Base-by-base conservation (phyloP, 2,113 vertebrate species). In the Aspiorhynchus laticeps region DNA sequence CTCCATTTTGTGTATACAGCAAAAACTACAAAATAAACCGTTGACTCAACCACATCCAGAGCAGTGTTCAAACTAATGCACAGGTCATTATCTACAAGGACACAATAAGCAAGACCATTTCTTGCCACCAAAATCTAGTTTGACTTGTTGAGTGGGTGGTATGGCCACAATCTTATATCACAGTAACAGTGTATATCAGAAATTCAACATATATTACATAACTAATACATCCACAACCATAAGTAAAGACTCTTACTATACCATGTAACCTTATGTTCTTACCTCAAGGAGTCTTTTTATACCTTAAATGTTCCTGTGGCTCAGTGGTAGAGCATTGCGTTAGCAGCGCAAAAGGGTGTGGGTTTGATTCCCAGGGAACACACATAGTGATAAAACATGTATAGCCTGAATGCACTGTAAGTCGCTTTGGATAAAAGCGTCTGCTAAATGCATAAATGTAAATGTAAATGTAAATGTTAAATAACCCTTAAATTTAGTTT, bases 1-100 rank as follows among this genome's bases (percentile, higher is more conserved):
- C 38, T 24, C 11, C 10, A 12, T 38, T 10, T 63, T 14, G 14
- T 43, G 5, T 11, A 17, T 38, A 41, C 31, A 79, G 19, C 10
- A 21, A 41, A 28, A 46, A 7, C 24, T 80, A 61, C 21, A 24
- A 80, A 74, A 74, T 38, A 74, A 5, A 9, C 3, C 11, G 21
- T 74, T 74, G 71, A 74, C 71, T 12, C 36, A 74, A 74, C 71
- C 71, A n/a, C 71, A 74, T 74, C 10, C 71, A 43, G 21, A 43
- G 21, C 71, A 74, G 12, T 14, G 9, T 74, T 43, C 24, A 41
- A 43, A 74, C 21, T 5, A 12, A 41, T 74, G 21, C 36, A n/a
- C 21, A 74, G 71, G 71, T n/a, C 73, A 46, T n/a, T 43, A n/a
- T 11, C 10, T 41, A 43, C 24, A 74, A 43, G 24, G 21, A 26